Conservation (phyloP, 2,888 invertebrate genomes). For the Melanchra persicariae region DNA sequence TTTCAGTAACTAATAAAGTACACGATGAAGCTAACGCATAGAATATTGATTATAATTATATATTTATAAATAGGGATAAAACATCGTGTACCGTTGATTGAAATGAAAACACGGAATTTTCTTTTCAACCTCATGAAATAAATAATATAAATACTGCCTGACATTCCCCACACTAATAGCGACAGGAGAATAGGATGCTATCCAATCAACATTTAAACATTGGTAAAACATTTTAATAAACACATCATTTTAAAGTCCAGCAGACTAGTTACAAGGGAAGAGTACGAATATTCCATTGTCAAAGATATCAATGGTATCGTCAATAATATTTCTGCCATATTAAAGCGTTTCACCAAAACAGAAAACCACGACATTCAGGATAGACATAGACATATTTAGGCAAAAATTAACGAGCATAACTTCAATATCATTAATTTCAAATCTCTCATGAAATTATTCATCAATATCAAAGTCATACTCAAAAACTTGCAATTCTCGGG, state of each 20-base stretch:
- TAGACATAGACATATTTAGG: slow-evolving; percentile 74
- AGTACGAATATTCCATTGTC: neutral
- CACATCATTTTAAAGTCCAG: slow-evolving; percentile 67
- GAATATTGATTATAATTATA: slow-evolving; percentile 2
- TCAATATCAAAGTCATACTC: slow-evolving; percentile 60
- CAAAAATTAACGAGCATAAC: slow-evolving; percentile 72
- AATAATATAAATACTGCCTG: slow-evolving; percentile 75
- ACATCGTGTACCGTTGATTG: slow-evolving; percentile 69
- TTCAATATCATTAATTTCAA: slow-evolving; percentile 19
- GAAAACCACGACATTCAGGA: slow-evolving; percentile 83
- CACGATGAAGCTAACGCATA: slow-evolving; percentile 35
- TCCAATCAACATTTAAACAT: slow-evolving; percentile 80
- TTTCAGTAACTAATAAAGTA: slow-evolving; percentile 49
- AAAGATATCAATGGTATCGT: neutral
- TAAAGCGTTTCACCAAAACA: slow-evolving; percentile 78
- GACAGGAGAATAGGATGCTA: slow-evolving; percentile 89
- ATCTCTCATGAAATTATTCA: slow-evolving; percentile 2
- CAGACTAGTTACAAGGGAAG: neutral
- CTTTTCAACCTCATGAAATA: slow-evolving; percentile 69
- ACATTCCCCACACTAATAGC: slow-evolving; percentile 87
- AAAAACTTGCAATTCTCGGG: slow-evolving; percentile 63
- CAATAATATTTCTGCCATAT: slow-evolving; percentile 27
- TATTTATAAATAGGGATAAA: slow-evolving; percentile 11
- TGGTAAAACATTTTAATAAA: slow-evolving; percentile 76
- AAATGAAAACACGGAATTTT: slow-evolving; percentile 72